Base-by-base conservation (phyloP, 2,797 vertebrate species). In the Discoglossus pictus region DNA sequence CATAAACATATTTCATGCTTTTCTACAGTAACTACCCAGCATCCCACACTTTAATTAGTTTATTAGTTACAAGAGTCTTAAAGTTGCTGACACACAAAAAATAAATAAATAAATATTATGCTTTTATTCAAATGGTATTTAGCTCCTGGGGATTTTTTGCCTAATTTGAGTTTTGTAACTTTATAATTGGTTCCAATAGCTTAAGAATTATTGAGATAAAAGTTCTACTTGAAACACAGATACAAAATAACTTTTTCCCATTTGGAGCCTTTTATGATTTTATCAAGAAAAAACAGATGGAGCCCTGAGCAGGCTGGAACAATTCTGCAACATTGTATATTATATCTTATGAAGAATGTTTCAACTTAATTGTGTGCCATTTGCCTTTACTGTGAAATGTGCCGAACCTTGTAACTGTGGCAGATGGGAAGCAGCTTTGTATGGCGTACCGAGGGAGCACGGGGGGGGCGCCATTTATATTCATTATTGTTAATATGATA, bases 401-500 rank as follows among this genome's bases (percentile, higher is more conserved):
- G 0, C 61, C 13, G 2, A 15, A 15, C 54, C 23, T 74, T 9
- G 0, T 1, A 20, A 44, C 64, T 31, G 1, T 1, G 9, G 53
- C 21, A 76, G 72, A 68, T 10, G 15, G 11, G 20, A 73, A 78
- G 36, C n/a, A 36, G 38, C 4, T 46, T 73, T n/a, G n/a, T n/a
- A n/a, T n/a, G n/a, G n/a, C n/a, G n/a, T n/a, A n/a, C n/a, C n/a
- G n/a, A n/a, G n/a, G n/a, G n/a, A n/a, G n/a, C n/a, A n/a, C n/a
- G n/a, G n/a, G n/a, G n/a, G n/a, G n/a, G 6, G 7, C 13, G 27
- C 4, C 0, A 0, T 73, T 69, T 77, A 1, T 48, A 61, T 60
- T 76, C 54, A 48, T 63, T 71, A 52, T 48, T 70, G 16, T 67
- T 56, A 47, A 16, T 40, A 58, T 47, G 66, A 74, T 43, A 73